Base-by-base conservation (phyloP, 2,113 vertebrate species). In the Albula goreensis region DNA sequence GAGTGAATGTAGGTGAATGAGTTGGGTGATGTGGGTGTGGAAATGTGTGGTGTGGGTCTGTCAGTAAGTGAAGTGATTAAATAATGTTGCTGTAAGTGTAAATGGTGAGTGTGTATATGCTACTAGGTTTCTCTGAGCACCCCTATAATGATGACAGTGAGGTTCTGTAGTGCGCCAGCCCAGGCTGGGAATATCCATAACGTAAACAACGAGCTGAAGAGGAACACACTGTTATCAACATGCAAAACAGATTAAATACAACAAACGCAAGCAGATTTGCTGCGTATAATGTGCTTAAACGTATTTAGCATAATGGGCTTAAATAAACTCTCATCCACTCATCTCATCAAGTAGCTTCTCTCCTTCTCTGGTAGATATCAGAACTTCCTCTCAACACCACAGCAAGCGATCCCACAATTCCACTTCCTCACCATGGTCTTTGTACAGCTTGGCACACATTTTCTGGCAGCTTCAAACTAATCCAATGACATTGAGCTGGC, bases 261-360 rank as follows among this genome's bases (percentile, higher is more conserved):
- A 90, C 81, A 60, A 22, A 89, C 56, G 56, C 25, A 60, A 81
- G 79, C 87, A 84, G 80, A 91, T 90, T 77, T 70, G 50, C 6
- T 4, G 84, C 60, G 56, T 51, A 70, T 86, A 84, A 88, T 85
- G 82, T 84, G 86, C 87, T 89, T 87, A 87, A 85, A 77, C 66
- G 74, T 82, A 85, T 63, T 90, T 86, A 88, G 83, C 88, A 78
- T 93, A 83, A 86, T 88, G 87, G 81, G 88, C 63, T 88, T 78
- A 90, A 57, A 85, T 85, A 78, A 80, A 87, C 60, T 50, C 25
- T 66, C 15, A 82, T 84, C 78, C 60, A 84, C 57, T n/a, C 77
- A 89, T 89, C 92, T 86, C 60, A 88, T 90, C 50, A 81, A 87
- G 81, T 85, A 85, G 83, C 81, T 84, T 81, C 60, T 85, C 85